A percentile compares a stretch with the other conserved stretches of the same genome.
These are phyloP conservation scores for Andrena haemorrhoa DNA, from an alignment of 2,888 invertebrate genomes.

Conservation along the genomic window DNA sequence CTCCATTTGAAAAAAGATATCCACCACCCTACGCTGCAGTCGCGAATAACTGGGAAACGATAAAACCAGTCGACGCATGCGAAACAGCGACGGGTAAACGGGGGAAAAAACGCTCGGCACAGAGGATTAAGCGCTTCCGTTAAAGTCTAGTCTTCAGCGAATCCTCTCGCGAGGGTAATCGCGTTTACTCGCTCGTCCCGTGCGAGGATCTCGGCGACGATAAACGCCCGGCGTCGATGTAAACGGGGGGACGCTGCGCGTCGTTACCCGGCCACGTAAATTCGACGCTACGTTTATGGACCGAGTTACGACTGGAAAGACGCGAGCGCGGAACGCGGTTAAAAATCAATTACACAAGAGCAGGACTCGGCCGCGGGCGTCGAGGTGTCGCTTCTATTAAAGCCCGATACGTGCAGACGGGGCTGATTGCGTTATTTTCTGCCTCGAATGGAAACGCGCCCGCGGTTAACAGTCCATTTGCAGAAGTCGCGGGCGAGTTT, in stretches of 20 bases:
- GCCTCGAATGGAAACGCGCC: slow-evolving; percentile 47
- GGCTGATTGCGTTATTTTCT: slow-evolving; percentile 59
- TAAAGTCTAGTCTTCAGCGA: not conserved
- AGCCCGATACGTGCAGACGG: slow-evolving; percentile 23
- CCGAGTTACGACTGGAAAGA: slow-evolving; percentile 27
- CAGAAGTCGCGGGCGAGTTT: slow-evolving; percentile 22
- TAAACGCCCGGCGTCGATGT: slow-evolving; percentile 1
- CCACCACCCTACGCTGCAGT: not conserved
- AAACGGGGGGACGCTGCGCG: slow-evolving; percentile 1
- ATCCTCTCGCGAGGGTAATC: slow-evolving; percentile 21
- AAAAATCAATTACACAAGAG: slow-evolving; percentile 55
- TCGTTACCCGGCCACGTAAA: slow-evolving; percentile 28
- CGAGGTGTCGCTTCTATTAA: slow-evolving; percentile 17
- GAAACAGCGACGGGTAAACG: not conserved
- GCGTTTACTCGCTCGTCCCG: slow-evolving; percentile 17
- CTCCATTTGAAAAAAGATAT: not conserved
- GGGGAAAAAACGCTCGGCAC: not conserved
- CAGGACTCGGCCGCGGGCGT: not conserved
- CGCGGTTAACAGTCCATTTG: slow-evolving; percentile 57
- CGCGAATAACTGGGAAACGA: not conserved
- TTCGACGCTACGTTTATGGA: slow-evolving; percentile 42
- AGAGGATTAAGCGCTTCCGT: not conserved
- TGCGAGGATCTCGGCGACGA: not conserved
- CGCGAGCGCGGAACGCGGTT: slow-evolving; percentile 26
- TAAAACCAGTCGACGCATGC: not conserved